These are phyloP conservation scores for Sorex maritimensis DNA, from an alignment of 2,797 vertebrate species.

Conservation along the genomic window DNA sequence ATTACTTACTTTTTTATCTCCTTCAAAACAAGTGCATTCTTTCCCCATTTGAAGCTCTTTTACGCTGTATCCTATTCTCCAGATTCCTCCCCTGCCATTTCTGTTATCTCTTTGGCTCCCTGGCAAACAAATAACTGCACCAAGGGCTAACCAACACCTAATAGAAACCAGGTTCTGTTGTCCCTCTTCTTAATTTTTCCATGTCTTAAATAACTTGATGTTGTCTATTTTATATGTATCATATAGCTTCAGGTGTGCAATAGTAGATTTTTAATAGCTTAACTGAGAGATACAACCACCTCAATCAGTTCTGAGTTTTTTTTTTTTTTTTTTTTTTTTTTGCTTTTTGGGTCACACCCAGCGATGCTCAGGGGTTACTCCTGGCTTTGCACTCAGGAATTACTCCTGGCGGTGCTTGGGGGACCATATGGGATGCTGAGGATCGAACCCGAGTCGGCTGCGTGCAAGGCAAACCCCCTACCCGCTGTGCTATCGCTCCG, in stretches of 20 bases:
- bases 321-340: no score
- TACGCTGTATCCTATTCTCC: neutral
- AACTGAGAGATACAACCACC: neutral
- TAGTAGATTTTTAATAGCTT: conserved; percentile 6
- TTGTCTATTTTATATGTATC: neutral
- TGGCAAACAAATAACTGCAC: neutral
- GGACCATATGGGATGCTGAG: no score
- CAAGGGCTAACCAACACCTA: neutral
- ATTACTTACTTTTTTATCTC: neutral
- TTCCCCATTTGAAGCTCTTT: neutral
- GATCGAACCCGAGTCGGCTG: no score
- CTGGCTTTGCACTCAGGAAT: no score
- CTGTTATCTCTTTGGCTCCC: neutral
- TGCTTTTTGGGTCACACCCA: no score
- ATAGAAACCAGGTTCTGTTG: conserved; percentile 1
- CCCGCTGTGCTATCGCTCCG: no score
- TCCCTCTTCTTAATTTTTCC: conserved; percentile 28
- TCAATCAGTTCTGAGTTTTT: conserved; percentile 2
- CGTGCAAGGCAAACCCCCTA: no score
- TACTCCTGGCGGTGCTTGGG: no score
- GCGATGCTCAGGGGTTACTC: no score
- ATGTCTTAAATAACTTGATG: neutral
- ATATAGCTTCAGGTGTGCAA: conserved; percentile 6
- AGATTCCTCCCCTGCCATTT: neutral
- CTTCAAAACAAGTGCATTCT: neutral